Evolutionary conservation across 2,113 vertebrate genomes (phyloP).

Genomic region (Circaetus cinerascens): DNA sequence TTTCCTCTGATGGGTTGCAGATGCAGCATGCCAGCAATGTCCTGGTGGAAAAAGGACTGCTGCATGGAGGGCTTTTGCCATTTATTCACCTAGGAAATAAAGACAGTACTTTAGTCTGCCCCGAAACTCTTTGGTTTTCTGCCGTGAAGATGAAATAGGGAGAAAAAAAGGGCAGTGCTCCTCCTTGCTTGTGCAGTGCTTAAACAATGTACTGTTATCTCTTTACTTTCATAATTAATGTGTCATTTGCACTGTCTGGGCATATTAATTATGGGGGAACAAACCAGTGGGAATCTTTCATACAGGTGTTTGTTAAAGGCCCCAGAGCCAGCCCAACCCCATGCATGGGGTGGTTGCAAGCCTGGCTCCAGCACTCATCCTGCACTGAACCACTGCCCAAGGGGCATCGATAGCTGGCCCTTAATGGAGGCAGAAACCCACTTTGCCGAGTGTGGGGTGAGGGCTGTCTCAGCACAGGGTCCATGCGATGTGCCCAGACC

Average conservation of each 20-base stretch:
- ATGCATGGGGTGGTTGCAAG: neutral
- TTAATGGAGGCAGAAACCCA: fast-evolving
- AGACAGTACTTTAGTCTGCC: neutral
- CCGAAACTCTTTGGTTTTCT: fast-evolving
- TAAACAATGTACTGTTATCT: neutral
- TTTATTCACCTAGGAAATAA: neutral
- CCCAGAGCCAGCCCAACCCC: neutral
- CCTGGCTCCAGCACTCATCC: neutral
- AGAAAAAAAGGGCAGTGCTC: neutral
- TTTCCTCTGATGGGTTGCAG: slow-evolving; percentile 11
- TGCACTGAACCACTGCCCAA: neutral
- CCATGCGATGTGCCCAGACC: neutral
- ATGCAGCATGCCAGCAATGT: neutral
- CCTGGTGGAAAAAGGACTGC: neutral
- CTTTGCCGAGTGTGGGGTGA: neutral
- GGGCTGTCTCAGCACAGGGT: neutral
- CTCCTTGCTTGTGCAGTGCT: neutral
- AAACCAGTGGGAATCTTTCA: neutral
- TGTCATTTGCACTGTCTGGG: neutral
- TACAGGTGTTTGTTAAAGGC: neutral
- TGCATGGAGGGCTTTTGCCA: neutral
- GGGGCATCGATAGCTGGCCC: neutral
- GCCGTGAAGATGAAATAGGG: neutral
- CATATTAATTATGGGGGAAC: neutral
- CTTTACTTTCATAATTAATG: neutral